These are phyloP conservation scores for Sorex maritimensis DNA, from an alignment of 2,797 vertebrate species.

Conservation along the genomic window DNA sequence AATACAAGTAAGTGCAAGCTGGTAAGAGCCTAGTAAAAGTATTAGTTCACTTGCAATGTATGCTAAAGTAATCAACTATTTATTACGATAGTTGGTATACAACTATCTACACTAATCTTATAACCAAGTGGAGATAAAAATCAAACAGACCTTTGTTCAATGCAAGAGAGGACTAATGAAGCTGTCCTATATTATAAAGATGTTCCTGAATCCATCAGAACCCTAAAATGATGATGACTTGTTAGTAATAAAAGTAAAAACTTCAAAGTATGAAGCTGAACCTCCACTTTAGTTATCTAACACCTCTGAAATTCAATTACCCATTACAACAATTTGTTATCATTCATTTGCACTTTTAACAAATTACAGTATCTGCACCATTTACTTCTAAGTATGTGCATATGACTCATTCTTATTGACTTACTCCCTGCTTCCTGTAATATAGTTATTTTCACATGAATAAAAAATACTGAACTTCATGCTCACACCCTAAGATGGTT, in stretches of 20 bases:
- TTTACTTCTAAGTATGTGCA: constrained; percentile 48
- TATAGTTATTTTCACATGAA: constrained; percentile 44
- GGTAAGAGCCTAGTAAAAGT: not conserved
- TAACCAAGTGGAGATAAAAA: not conserved
- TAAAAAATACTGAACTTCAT: constrained; percentile 56
- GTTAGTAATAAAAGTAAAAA: constrained; percentile 62
- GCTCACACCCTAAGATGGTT: constrained; percentile 22
- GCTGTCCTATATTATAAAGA: not conserved
- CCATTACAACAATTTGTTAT: constrained; percentile 64
- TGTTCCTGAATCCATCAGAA: constrained; percentile 58
- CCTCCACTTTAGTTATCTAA: constrained; percentile 61
- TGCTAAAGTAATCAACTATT: constrained; percentile 1
- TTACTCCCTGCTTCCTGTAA: constrained; percentile 69
- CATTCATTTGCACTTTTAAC: constrained; percentile 55
- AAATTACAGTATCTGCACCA: constrained; percentile 53
- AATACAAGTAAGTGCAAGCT: not conserved
- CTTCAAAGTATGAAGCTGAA: constrained; percentile 44
- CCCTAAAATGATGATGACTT: constrained; percentile 61
- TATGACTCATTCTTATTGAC: constrained; percentile 43
- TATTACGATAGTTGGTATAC: not conserved
- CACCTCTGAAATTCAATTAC: constrained; percentile 67
- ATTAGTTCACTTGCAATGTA: not conserved
- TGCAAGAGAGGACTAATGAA: not conserved
- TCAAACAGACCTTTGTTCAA: not conserved
- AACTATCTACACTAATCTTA: not conserved